Percentiles rank a stretch among this genome's conserved stretches.
These are phyloP conservation scores for Dynastes grantii DNA, from an alignment of 2,888 invertebrate species.

Conservation along the genomic window DNA sequence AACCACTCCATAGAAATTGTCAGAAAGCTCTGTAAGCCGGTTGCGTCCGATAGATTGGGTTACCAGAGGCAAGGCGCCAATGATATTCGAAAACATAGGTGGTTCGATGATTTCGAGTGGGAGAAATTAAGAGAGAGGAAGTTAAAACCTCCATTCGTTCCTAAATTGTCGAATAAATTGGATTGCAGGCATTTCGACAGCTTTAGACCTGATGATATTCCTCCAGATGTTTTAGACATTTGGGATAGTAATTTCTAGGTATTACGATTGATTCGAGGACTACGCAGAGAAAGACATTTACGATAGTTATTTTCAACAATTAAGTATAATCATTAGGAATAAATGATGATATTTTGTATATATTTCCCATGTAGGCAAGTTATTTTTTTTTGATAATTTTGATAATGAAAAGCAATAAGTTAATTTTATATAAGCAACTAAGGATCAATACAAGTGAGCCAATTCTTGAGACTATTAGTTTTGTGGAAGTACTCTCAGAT, in stretches of 20 bases:
- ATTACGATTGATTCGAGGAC: neutral
- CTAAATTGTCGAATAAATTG: conserved; percentile 77
- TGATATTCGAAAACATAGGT: conserved; percentile 90
- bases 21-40: conserved; percentile 85
- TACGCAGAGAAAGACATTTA: no score
- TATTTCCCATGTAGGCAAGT: no score
- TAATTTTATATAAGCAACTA: no score
- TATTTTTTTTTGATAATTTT: no score
- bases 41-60: conserved; percentile 90
- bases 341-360: no score
- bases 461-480: no score
- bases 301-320: no score
- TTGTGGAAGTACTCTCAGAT: neutral
- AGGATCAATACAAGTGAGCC: no score
- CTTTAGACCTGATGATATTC: conserved; percentile 84
- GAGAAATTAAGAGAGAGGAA: conserved; percentile 80
- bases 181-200: conserved; percentile 89
- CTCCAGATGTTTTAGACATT: conserved; percentile 81
- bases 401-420: no score
- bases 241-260: conserved; percentile 43
- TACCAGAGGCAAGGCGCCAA: conserved; percentile 88
- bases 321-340: no score
- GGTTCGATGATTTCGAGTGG: conserved; percentile 95
- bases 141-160: conserved; percentile 82
- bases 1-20: conserved; percentile 87